Evolutionary conservation across 2,113 vertebrate genomes (phyloP).

Genomic region (Myiopsitta monachus): DNA sequence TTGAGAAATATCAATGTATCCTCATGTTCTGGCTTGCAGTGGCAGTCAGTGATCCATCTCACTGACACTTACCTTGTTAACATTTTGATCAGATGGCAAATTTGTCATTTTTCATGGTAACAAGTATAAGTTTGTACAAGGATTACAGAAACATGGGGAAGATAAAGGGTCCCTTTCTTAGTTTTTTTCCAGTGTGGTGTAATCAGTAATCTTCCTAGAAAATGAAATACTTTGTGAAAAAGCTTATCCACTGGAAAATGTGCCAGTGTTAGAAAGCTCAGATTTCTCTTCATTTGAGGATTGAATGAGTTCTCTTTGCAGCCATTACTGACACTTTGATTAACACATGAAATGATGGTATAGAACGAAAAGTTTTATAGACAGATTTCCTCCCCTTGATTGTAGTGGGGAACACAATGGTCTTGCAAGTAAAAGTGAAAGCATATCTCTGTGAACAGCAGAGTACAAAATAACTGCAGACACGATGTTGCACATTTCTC

Average conservation of each 20-base stretch:
- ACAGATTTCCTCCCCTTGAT: constrained; percentile 22
- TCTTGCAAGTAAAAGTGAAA: neutral
- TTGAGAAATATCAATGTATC: constrained; percentile 91
- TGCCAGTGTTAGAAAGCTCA: constrained; percentile 53
- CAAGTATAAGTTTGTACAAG: constrained; percentile 82
- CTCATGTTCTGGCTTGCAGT: constrained; percentile 83
- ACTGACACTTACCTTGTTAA: constrained; percentile 92
- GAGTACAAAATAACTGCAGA: neutral
- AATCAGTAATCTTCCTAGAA: constrained; percentile 76
- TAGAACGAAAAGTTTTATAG: constrained; percentile 27
- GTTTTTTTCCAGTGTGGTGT: constrained; percentile 68
- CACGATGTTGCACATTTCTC: neutral
- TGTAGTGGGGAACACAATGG: neutral
- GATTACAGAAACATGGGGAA: constrained; percentile 76
- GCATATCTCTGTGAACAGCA: neutral
- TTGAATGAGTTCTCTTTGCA: constrained; percentile 47
- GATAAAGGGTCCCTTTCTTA: constrained; percentile 68
- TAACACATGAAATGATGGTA: constrained; percentile 60
- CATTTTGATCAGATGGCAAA: constrained; percentile 90
- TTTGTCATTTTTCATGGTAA: constrained; percentile 87
- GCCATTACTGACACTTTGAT: constrained; percentile 69
- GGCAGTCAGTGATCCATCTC: constrained; percentile 90
- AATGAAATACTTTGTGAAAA: constrained; percentile 73
- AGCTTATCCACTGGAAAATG: constrained; percentile 68
- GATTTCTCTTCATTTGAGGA: constrained; percentile 75